Base-by-base conservation (phyloP, 2,888 invertebrate genomes). In the Drosophila pegasa region DNA sequence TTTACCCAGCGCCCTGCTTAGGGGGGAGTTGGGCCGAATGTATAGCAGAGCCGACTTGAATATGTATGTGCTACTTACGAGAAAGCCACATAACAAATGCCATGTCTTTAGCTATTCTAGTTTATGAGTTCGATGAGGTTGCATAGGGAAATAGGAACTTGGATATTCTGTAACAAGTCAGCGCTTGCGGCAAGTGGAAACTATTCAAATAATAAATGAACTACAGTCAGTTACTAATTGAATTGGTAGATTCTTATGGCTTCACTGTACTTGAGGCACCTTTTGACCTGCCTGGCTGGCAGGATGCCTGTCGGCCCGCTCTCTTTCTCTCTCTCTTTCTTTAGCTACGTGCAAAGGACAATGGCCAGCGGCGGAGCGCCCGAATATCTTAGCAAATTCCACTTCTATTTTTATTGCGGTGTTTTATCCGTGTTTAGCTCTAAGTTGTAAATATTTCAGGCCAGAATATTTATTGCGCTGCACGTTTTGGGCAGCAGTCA, bases 331-430 rank as follows among this genome's bases (percentile, higher is more conserved):
- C 25, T 33, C 40, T 50, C 25, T 51, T 58, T 55, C 56, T 51
- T n/a, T n/a, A n/a, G n/a, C n/a, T 57, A 55, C 60, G 54, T 71
- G 78, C 59, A 41, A 71, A 78, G 87, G 87, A 81, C 85, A 84
- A 60, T 72, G 55, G 64, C 65, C 73, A 45, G 45, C 45, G 10
- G 6, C 38, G 43, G 57, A 50, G 48, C 20, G 59, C 31, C 50
- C 29, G 71, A 71, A 58, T 75, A 84, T 84, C 75, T 68, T 52
- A 58, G 45, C 65, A 56, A 66, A 31, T 33, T 74, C 61, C 62
- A 56, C 54, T 54, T 12, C 54, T 48, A 29, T 61, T 57, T 62
- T 65, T 61, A 48, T 61, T 56, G 55, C 51, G 35, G 52, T 71
- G 56, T 59, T 51, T 61, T 56, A 57, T 63, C 48, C 59, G 57